Percentiles rank a stretch among this genome's conserved stretches.
These are phyloP conservation scores for Zaprionus lachaisei DNA, from an alignment of 1,140 invertebrate species.

Conservation along the genomic window DNA sequence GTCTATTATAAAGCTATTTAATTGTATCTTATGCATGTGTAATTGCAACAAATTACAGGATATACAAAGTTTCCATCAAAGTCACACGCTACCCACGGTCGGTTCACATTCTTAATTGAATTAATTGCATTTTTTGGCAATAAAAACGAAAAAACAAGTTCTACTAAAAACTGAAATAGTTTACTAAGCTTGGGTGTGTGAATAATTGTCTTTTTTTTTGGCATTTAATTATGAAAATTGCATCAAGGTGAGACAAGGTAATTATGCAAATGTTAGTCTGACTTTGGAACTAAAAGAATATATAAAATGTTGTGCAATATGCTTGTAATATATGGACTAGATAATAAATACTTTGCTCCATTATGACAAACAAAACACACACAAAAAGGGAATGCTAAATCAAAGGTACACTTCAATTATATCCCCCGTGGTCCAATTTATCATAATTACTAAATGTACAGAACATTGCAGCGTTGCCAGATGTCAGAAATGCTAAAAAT, in stretches of 20 bases:
- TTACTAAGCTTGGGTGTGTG: conserved; percentile 5
- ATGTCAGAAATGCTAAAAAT: conserved; percentile 47
- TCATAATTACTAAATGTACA: conserved; percentile 47
- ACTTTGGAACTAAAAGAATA: neutral
- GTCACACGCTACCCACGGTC: neutral
- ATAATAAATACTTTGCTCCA: neutral
- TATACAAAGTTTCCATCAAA: neutral
- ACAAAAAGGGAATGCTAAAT: conserved; percentile 10
- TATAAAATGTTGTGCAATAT: neutral
- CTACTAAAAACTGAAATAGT: conserved; percentile 19
- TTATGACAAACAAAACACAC: neutral
- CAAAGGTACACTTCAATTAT: conserved; percentile 15
- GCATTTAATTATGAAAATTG: conserved; percentile 20
- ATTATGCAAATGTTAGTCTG: conserved; percentile 19
- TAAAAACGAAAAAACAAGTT: conserved; percentile 15
- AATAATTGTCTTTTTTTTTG: conserved; percentile 10
- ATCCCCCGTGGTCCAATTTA: conserved; percentile 22
- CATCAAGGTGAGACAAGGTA: conserved; percentile 30
- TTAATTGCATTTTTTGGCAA: conserved; percentile 29
- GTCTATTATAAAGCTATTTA: neutral
- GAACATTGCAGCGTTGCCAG: conserved; percentile 63
- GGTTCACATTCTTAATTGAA: conserved; percentile 2
- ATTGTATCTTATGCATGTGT: neutral
- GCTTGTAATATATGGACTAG: neutral
- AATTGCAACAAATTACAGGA: conserved; percentile 16